Conservation (phyloP, 2,113 vertebrate genomes). For the Numida meleagris region DNA sequence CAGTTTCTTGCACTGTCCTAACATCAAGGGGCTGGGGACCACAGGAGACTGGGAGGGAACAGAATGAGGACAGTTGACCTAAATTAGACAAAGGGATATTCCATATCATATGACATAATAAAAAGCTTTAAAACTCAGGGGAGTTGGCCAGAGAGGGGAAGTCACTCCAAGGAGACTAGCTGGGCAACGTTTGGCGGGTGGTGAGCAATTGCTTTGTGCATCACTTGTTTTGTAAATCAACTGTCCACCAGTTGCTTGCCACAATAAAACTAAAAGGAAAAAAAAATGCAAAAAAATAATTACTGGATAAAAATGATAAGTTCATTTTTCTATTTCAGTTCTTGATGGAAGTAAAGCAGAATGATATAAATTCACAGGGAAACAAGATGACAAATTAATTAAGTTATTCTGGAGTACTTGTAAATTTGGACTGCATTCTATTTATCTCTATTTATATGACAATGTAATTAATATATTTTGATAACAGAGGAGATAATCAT, state of each 20-base stretch:
- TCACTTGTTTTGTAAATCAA: neutral
- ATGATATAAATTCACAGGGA: neutral
- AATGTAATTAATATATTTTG: neutral
- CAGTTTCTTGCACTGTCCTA: too few species aligned
- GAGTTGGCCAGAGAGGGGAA: too few species aligned
- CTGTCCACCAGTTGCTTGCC: neutral
- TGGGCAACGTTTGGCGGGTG: too few species aligned
- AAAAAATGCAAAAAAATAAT: neutral
- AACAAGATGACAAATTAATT: neutral
- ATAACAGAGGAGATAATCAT: neutral
- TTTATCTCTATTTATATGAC: neutral
- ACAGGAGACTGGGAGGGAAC: too few species aligned
- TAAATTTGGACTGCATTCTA: neutral
- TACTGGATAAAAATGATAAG: neutral
- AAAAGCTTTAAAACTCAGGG: too few species aligned
- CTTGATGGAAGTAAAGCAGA: neutral
- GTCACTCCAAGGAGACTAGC: too few species aligned
- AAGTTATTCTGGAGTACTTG: neutral
- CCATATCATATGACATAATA: too few species aligned
- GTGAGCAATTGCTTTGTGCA: too few species aligned
- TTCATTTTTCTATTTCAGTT: neutral
- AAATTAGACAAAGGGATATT: too few species aligned
- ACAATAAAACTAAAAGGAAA: neutral
- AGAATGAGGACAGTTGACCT: too few species aligned
- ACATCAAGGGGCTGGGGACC: too few species aligned